phyloP scores from a whole-genome alignment of 92 coral and sea anemone genomes.

The Blastomussa wellsi region DNA sequence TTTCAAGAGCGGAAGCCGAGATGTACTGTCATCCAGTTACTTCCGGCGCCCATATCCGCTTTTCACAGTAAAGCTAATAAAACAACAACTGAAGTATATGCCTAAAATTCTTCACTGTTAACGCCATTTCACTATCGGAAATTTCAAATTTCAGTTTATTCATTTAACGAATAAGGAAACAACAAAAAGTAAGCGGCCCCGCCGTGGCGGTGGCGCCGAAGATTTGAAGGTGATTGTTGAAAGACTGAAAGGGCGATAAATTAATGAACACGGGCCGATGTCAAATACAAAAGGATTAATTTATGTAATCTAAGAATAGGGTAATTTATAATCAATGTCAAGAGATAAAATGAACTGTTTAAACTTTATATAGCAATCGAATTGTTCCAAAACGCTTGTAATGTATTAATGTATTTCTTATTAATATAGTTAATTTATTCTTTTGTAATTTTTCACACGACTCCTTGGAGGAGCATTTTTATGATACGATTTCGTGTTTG shows the following conservation, averaged over 20 bases:
- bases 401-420: too few relatives aligned
- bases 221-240: background rate
- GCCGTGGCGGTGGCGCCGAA: background rate
- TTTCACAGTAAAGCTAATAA: background rate
- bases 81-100: background rate
- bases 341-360: conserved; percentile 15
- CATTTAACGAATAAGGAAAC: background rate
- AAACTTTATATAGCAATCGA: conserved; percentile 7
- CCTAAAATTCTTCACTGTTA: conserved; percentile 10
- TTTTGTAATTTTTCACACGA: too few relatives aligned
- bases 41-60: conserved; percentile 35
- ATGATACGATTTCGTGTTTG: too few relatives aligned
- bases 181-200: background rate
- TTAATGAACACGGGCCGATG: background rate
- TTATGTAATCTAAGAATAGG: conserved; percentile 26
- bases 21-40: conserved; percentile 17
- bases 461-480: too few relatives aligned
- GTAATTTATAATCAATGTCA: conserved; percentile 17
- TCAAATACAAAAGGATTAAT: conserved; percentile 2
- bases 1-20: conserved; percentile 20
- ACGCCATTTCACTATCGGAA: conserved; percentile 29
- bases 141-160: background rate
- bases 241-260: background rate
- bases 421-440: too few relatives aligned
- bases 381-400: background rate